These are phyloP conservation scores for Montipora efflorescens DNA, from an alignment of 64 coral and sea anemone species.

Conservation along the genomic window DNA sequence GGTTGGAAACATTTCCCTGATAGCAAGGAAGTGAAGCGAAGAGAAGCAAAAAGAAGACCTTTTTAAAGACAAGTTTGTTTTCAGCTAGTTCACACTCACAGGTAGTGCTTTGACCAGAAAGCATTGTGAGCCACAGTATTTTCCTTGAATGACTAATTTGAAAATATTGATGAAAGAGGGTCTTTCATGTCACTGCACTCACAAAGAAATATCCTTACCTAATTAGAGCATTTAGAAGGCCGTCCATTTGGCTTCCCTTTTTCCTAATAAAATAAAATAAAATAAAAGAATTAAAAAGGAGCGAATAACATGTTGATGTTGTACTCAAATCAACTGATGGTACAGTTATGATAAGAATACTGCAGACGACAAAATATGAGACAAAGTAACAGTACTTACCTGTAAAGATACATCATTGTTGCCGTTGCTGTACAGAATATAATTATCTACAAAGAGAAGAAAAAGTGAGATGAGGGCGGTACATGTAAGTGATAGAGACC, in stretches of 20 bases:
- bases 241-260: conserved; percentile 49
- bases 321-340: neutral
- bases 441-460: conserved; percentile 59
- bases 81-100: too few species aligned
- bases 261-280: conserved; percentile 36
- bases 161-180: too few species aligned
- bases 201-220: conserved; percentile 8
- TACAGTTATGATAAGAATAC: neutral
- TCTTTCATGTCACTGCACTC: neutral
- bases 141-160: too few species aligned
- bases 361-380: neutral
- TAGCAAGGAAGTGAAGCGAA: too few species aligned
- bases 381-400: conserved; percentile 36
- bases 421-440: conserved; percentile 87
- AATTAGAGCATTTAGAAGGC: conserved; percentile 46
- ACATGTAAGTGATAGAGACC: neutral
- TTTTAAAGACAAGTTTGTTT: too few species aligned
- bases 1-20: too few species aligned
- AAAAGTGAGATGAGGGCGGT: neutral
- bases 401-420: conserved; percentile 94
- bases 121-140: too few species aligned
- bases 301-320: neutral
- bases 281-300: neutral
- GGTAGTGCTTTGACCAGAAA: too few species aligned
- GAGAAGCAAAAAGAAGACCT: too few species aligned